These are phyloP conservation scores for Tarsius wallacei DNA, from an alignment of 2,797 vertebrate genomes.

Conservation along the genomic window DNA sequence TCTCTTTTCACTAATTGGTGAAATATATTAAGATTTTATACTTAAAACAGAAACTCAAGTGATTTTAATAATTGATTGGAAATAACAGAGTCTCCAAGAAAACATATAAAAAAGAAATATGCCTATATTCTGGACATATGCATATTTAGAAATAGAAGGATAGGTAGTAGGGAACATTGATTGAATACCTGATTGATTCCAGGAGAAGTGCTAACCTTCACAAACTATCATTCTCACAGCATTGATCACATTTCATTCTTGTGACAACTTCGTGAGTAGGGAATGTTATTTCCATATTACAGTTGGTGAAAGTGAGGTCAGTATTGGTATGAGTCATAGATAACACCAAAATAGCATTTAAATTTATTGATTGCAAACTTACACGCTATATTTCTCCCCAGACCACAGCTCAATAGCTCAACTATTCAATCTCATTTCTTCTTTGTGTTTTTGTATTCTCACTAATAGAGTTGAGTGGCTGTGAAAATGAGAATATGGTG, in stretches of 20 bases:
- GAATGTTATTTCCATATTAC: not conserved
- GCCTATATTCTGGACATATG: not conserved
- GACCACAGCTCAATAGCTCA: too few species aligned
- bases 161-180: not conserved
- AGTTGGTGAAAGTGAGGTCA: not conserved
- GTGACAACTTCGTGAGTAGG: not conserved
- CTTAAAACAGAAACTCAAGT: conserved; percentile 7
- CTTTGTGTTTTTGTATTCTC: not conserved
- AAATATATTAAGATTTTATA: conserved; percentile 18
- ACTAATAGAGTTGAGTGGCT: not conserved
- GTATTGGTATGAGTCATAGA: not conserved
- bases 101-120: not conserved
- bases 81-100: not conserved
- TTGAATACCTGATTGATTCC: not conserved
- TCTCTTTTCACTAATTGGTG: not conserved
- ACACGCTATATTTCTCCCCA: not conserved
- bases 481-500: not conserved
- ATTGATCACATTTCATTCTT: not conserved
- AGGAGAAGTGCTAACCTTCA: not conserved
- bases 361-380: not conserved
- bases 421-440: not conserved
- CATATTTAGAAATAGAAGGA: not conserved
- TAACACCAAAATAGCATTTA: not conserved
- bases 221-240: not conserved
- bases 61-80: not conserved